phyloP scores from a whole-genome alignment of 2,888 invertebrate species.

The Clusia tigrina region DNA sequence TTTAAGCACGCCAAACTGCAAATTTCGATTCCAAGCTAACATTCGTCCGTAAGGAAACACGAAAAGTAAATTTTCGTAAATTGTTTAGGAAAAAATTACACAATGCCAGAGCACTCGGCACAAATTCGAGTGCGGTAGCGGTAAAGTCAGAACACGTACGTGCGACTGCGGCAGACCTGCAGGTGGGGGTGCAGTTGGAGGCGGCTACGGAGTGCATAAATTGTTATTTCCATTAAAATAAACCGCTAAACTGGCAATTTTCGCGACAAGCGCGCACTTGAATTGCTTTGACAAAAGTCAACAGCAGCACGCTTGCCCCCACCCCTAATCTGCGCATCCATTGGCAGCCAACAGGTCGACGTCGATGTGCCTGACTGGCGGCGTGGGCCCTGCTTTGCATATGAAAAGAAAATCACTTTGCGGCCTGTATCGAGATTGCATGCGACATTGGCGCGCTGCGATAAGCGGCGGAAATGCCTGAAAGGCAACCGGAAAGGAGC shows the following conservation, averaged over 20 bases:
- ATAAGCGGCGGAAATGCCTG: conserved; percentile 11
- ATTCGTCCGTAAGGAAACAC: too few species aligned
- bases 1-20: too few species aligned
- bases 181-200: neutral
- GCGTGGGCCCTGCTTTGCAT: conserved; percentile 45
- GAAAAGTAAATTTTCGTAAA: too few species aligned
- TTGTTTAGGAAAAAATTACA: too few species aligned
- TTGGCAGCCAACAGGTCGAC: too few species aligned
- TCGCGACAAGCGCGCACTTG: conserved; percentile 12
- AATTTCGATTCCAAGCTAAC: too few species aligned
- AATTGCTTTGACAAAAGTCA: neutral
- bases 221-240: conserved; percentile 57
- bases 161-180: too few species aligned
- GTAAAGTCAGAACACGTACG: neutral
- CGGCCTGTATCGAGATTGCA: conserved; percentile 7
- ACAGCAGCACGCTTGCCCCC: neutral
- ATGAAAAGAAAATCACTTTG: conserved; percentile 47
- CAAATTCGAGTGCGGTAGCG: conserved; percentile 6
- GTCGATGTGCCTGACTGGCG: neutral
- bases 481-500: conserved; percentile 13
- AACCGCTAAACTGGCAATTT: conserved; percentile 58
- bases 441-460: neutral
- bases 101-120: too few species aligned
- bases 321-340: neutral
- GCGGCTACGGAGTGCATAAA: conserved; percentile 46